These are phyloP conservation scores for Gobius niger DNA, from an alignment of 2,113 vertebrate species.

Conservation along the genomic window DNA sequence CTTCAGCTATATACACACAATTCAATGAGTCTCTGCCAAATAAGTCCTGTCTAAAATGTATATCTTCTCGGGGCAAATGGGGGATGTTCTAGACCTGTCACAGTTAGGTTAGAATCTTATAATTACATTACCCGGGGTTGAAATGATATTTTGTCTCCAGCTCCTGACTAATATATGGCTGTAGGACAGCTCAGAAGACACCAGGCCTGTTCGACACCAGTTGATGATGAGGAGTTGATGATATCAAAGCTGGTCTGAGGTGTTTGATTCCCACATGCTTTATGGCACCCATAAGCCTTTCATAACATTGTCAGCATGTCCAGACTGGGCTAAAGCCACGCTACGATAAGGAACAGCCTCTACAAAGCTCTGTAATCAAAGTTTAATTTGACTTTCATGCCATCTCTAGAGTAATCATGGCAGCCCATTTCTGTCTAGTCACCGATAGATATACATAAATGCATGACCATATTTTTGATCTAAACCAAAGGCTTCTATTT, in stretches of 20 bases:
- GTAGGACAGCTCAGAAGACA: too few relatives aligned
- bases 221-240: background rate
- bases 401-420: constrained; percentile 30
- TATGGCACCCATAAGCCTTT: background rate
- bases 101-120: too few relatives aligned
- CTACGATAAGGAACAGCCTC: background rate
- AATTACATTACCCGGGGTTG: too few relatives aligned
- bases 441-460: constrained; percentile 45
- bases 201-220: background rate
- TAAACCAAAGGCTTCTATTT: constrained; percentile 51
- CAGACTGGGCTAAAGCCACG: constrained; percentile 14
- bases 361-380: constrained; percentile 34
- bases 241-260: background rate
- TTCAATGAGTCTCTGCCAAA: background rate
- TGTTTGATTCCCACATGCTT: background rate
- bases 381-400: constrained; percentile 50
- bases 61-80: too few relatives aligned
- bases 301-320: background rate
- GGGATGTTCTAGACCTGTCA: too few relatives aligned
- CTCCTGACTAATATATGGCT: too few relatives aligned
- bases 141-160: too few relatives aligned
- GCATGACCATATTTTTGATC: constrained; percentile 53
- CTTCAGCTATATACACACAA: background rate
- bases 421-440: constrained; percentile 35
- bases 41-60: too few relatives aligned